Evolutionary conservation across 2,113 vertebrate species (phyloP).

Genomic region (Sinosuthora webbiana): DNA sequence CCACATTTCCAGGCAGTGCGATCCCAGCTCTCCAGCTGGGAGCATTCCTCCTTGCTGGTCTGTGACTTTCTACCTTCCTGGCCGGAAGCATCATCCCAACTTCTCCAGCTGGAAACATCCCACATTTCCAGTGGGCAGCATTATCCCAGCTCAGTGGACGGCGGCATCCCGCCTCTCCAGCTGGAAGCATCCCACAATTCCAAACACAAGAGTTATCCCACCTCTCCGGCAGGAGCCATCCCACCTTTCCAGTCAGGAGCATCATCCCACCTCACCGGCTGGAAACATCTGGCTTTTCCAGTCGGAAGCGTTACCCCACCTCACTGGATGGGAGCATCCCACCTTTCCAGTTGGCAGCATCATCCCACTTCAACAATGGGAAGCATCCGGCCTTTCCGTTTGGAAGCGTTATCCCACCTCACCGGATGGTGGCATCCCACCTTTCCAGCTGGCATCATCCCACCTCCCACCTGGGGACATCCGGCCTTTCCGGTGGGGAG

Average conservation of each 20-base stretch:
- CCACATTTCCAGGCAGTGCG: too few relatives aligned
- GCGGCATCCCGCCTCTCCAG: too few relatives aligned
- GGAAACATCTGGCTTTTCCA: neutral
- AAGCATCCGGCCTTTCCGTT: neutral
- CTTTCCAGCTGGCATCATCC: neutral
- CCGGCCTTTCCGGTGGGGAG: accelerated
- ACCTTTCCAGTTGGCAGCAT: accelerated
- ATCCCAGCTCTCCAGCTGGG: too few relatives aligned
- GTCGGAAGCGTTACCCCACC: neutral
- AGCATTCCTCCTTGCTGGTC: too few relatives aligned
- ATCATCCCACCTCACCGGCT: neutral
- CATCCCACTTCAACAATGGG: neutral
- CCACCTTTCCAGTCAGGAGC: accelerated
- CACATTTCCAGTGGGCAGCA: too few relatives aligned
- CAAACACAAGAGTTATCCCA: neutral
- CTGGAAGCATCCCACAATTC: too few relatives aligned
- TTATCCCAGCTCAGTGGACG: too few relatives aligned
- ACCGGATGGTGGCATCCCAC: too few relatives aligned
- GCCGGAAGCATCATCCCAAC: neutral
- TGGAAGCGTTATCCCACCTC: too few relatives aligned
- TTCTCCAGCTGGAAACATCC: neutral
- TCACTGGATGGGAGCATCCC: too few relatives aligned
- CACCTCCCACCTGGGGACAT: neutral
- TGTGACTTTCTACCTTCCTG: too few relatives aligned
- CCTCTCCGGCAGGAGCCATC: accelerated